A percentile compares a stretch with the other conserved stretches of the same genome.
Evolutionary conservation across 2,797 vertebrate genomes (phyloP).

Genomic region (Brachymystax lenok): DNA sequence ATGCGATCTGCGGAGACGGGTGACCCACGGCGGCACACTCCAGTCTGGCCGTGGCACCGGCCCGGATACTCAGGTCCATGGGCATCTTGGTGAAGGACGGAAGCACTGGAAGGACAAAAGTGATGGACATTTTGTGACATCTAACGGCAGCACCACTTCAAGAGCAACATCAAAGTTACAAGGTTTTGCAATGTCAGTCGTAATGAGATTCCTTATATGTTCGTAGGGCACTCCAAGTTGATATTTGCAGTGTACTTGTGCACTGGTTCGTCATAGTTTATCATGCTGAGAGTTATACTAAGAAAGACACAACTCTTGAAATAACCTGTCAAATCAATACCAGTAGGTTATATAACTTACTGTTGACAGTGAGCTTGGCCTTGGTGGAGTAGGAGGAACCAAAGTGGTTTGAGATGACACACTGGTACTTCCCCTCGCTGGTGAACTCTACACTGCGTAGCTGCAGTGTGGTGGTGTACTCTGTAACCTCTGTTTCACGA

Average conservation of each 20-base stretch:
- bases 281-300: not conserved
- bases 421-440: conserved; percentile 95
- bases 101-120: conserved; percentile 79
- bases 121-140: not conserved
- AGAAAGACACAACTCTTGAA: not conserved
- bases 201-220: too few species aligned
- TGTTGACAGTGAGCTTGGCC: conserved; percentile 95
- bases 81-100: conserved; percentile 95
- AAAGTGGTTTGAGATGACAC: conserved; percentile 98
- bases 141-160: not conserved
- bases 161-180: not conserved
- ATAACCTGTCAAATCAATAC: not conserved
- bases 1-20: conserved; percentile 93
- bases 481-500: conserved; percentile 80
- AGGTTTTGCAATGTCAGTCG: too few species aligned
- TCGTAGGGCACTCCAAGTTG: not conserved
- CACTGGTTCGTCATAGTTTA: not conserved
- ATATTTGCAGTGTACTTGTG: too few species aligned
- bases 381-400: conserved; percentile 95
- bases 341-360: conserved; percentile 74
- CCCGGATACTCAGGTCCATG: conserved; percentile 91
- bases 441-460: conserved; percentile 86
- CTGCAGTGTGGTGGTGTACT: conserved; percentile 91
- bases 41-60: conserved; percentile 88
- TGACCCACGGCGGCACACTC: conserved; percentile 92